phyloP scores from a whole-genome alignment of 2,888 invertebrate species.

The Apamea sordens region DNA sequence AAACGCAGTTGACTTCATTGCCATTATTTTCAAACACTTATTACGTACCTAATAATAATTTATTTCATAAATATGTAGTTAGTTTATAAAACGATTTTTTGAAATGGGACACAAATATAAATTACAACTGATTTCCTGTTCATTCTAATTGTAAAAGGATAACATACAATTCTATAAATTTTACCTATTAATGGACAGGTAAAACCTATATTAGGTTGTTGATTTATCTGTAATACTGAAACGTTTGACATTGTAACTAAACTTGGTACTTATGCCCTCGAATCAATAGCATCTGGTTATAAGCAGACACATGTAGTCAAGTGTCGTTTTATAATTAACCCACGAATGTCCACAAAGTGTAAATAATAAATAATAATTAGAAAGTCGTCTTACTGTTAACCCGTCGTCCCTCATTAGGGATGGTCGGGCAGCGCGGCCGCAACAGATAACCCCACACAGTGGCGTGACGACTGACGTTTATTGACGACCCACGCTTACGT shows the following conservation, averaged over 20 bases:
- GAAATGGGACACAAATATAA: conserved; percentile 23
- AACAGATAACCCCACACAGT: conserved; percentile 80
- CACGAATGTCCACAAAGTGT: conserved; percentile 42
- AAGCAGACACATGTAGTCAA: conserved; percentile 18
- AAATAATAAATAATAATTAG: conserved; percentile 73
- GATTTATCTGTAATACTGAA: not conserved
- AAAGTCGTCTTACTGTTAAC: conserved; percentile 73
- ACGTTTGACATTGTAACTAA: not conserved
- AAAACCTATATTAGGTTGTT: conserved; percentile 3
- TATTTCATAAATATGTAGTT: conserved; percentile 3
- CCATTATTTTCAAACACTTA: conserved; percentile 42
- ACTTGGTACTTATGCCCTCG: not conserved
- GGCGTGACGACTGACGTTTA: conserved; percentile 81
- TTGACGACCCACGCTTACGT: conserved; percentile 64
- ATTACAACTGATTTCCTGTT: not conserved
- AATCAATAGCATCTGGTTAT: not conserved
- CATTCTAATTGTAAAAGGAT: not conserved
- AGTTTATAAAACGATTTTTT: not conserved
- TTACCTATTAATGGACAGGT: not conserved
- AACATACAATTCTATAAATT: not conserved
- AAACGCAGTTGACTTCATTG: conserved; percentile 30
- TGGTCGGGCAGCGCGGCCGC: conserved; percentile 69
- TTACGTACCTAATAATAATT: conserved; percentile 7
- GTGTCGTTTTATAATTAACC: conserved; percentile 40
- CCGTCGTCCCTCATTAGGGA: conserved; percentile 76